Evolutionary conservation across 2,888 invertebrate genomes (phyloP).

Genomic region (Conus canariensis): DNA sequence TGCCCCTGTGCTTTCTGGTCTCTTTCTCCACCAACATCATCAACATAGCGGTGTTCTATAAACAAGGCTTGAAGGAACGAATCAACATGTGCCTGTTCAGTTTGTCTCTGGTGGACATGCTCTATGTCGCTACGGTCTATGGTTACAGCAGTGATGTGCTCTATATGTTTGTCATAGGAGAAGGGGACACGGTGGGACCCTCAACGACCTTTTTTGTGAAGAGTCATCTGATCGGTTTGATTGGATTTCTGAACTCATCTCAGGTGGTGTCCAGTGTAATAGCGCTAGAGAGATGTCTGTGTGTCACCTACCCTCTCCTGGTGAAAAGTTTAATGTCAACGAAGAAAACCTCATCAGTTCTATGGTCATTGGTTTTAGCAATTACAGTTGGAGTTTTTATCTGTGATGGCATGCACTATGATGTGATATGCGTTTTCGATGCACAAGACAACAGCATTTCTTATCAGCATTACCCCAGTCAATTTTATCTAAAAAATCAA

Average conservation of each 20-base stretch:
- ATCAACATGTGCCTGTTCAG: constrained; percentile 11
- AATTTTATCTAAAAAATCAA: neutral
- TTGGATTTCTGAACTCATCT: neutral
- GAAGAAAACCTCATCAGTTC: neutral
- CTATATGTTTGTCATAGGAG: neutral
- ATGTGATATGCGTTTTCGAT: neutral
- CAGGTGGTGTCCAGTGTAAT: neutral
- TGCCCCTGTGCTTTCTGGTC: neutral
- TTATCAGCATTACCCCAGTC: neutral
- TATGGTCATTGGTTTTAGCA: neutral
- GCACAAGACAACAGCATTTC: too few species aligned
- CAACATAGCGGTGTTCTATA: neutral
- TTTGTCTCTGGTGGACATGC: neutral
- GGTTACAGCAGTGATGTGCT: neutral
- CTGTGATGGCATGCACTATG: neutral
- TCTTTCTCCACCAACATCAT: constrained; percentile 4
- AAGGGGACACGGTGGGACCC: neutral
- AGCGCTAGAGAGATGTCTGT: constrained; percentile 1
- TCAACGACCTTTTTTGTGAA: neutral
- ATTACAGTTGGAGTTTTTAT: neutral
- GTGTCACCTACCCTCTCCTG: neutral
- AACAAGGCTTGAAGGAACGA: neutral
- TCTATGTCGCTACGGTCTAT: neutral
- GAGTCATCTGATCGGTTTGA: neutral
- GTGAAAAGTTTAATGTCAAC: neutral